Base-by-base conservation (phyloP, 1,140 invertebrate species). In the Drosophila novamexicana region DNA sequence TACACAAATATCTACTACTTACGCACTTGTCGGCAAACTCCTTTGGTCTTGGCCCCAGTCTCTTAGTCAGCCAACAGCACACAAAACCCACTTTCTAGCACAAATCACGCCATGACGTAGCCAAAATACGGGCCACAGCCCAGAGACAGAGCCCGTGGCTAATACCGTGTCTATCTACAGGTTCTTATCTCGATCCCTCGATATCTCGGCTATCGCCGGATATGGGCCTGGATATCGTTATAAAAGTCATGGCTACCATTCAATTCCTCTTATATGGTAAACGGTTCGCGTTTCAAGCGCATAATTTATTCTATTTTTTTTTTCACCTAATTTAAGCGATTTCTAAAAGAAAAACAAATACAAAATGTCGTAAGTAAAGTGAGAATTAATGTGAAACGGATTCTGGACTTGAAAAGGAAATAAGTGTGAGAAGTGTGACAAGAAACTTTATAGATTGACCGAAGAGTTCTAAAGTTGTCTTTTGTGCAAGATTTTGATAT, bases 301-400 rank as follows among this genome's bases (percentile, higher is more conserved):
- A 44, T 40, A 40, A 16, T n/a, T 45, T 36, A 47, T 29, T 0
- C 3, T 5, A 29, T 29, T 29, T 56, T 53, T 59, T 59, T 44
- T 62, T 54, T 6, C 29, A 56, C 18, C 45, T 37, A 61, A 44
- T 65, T 64, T 53, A 74, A 74, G 36, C 22, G 18, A 22, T 22
- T 22, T 22, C 12, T 37, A 47, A 47, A 37, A 18, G 1, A 16
- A 53, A 50, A 29, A 61, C 4, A 39, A 22, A 61, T 40, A 39
- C 40, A 77, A 40, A 77, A 84, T 84, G 81, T 57, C 56, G 81
- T 84, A 84, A 80, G 81, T 80, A 29, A 39, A 62, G 12, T 5
- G 22, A 29, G 22, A 29, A 29, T 5, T 29, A 29, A 29, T 29
- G 22, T 29, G 22, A 29, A 29, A 29, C 22, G 22, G 5, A 3